A percentile compares a stretch with the other conserved stretches of the same genome.
Conservation (phyloP, 2,113 vertebrate genomes). For the Myocastor coypus region DNA sequence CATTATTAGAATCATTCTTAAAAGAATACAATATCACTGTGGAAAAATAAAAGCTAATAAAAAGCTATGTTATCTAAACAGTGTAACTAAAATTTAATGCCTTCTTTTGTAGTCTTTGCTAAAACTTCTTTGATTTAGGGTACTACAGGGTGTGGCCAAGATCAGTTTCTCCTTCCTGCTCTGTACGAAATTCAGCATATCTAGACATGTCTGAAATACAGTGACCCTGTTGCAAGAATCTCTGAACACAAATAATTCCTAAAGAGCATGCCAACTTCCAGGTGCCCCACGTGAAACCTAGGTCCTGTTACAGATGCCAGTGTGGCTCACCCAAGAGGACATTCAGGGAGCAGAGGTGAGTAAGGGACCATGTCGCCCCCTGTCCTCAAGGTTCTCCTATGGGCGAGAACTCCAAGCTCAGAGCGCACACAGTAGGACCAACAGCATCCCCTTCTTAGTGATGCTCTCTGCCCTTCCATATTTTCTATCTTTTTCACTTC, state of each 20-base stretch:
- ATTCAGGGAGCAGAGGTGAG: not conserved
- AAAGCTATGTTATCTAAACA: not conserved
- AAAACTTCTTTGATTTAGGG: slow-evolving; percentile 2
- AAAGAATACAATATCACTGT: not conserved
- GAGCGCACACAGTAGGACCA: not conserved
- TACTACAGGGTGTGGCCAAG: not conserved
- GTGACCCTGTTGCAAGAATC: not conserved
- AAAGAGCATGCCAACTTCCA: not conserved
- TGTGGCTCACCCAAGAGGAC: not conserved
- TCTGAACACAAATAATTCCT: not conserved
- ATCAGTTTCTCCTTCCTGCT: not conserved
- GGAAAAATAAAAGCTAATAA: not conserved
- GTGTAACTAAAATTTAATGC: not conserved
- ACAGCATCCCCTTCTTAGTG: fast-evolving
- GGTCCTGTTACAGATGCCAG: not conserved
- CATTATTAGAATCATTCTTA: not conserved
- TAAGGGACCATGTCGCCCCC: too few relatives aligned
- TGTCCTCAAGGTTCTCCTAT: not conserved
- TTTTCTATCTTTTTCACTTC: not conserved
- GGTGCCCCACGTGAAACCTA: too few relatives aligned
- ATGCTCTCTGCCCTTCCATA: not conserved
- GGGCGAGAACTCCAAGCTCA: not conserved
- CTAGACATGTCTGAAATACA: not conserved
- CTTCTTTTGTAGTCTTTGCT: not conserved
- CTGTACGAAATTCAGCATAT: not conserved